Percentiles rank a stretch among this genome's conserved stretches.
phyloP scores from a whole-genome alignment of 1,140 invertebrate genomes.

The Drosophila lini region DNA sequence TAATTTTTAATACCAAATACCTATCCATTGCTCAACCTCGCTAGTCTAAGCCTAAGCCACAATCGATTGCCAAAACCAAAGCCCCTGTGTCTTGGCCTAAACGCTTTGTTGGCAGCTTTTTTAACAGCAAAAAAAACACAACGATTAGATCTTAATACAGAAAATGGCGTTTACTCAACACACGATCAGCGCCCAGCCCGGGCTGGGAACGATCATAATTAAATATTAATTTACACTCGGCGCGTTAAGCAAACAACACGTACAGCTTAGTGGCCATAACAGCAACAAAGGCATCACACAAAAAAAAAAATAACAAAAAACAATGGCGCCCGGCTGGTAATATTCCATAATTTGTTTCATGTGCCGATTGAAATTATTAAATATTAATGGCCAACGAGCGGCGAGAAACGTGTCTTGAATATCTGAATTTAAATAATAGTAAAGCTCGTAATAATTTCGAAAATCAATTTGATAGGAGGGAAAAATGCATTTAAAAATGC shows the following conservation, averaged over 20 bases:
- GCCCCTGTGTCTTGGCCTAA: constrained; percentile 32
- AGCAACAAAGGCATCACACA: constrained; percentile 15
- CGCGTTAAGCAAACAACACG: constrained; percentile 79
- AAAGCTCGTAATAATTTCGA: constrained; percentile 30
- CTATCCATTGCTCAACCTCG: constrained; percentile 16
- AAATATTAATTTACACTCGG: constrained; percentile 80
- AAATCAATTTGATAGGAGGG: constrained; percentile 30
- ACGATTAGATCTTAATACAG: constrained; percentile 70
- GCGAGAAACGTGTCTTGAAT: constrained; percentile 68
- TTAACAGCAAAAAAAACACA: constrained; percentile 22
- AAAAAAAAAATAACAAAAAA: constrained; percentile 22
- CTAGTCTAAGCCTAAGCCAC: constrained; percentile 12
- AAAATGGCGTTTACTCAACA: constrained; percentile 66
- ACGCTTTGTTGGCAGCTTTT: constrained; percentile 57
- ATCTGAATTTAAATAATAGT: constrained; percentile 66
- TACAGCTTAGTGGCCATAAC: constrained; percentile 46
- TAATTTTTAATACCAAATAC: neutral
- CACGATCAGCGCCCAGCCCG: constrained; percentile 34
- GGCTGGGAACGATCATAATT: constrained; percentile 69
- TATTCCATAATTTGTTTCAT: constrained; percentile 70
- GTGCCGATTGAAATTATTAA: constrained; percentile 71
- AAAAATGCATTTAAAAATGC: constrained; percentile 68
- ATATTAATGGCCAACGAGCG: constrained; percentile 65
- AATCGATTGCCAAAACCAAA: constrained; percentile 46
- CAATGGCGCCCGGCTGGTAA: constrained; percentile 52